These are phyloP conservation scores for Notamacropus eugenii DNA, from an alignment of 2,797 vertebrate genomes.

Conservation along the genomic window DNA sequence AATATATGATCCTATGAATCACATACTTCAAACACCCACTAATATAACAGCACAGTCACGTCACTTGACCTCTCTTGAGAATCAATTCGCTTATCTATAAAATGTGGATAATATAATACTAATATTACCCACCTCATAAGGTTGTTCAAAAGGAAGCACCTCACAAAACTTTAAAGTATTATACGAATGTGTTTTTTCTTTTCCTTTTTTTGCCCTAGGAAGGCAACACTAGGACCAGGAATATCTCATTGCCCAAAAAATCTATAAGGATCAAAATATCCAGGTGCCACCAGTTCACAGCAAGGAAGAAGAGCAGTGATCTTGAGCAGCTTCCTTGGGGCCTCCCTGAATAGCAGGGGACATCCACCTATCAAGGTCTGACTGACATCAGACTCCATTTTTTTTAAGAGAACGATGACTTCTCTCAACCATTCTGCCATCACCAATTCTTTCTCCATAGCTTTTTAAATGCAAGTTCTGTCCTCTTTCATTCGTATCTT, in stretches of 20 bases:
- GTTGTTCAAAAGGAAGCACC: neutral
- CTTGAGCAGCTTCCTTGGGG: neutral
- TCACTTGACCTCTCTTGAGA: neutral
- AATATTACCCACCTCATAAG: neutral
- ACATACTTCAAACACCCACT: neutral
- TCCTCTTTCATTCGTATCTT: slow-evolving; percentile 63
- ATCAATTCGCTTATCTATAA: neutral
- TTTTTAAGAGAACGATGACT: neutral
- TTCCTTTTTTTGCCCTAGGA: neutral
- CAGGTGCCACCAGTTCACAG: neutral
- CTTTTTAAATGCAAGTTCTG: neutral
- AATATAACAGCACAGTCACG: neutral
- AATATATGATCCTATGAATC: neutral
- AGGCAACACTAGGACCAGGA: neutral
- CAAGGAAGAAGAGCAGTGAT: neutral
- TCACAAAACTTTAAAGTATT: neutral
- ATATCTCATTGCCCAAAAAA: neutral
- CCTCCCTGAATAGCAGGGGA: neutral
- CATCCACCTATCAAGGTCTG: neutral
- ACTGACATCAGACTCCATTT: neutral
- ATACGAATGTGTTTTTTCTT: neutral
- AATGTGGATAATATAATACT: neutral
- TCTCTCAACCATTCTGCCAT: neutral
- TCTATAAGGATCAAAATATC: neutral
- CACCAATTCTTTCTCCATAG: neutral